Evolutionary conservation across 2,797 vertebrate genomes (phyloP).

Genomic region (Rhinella marina): DNA sequence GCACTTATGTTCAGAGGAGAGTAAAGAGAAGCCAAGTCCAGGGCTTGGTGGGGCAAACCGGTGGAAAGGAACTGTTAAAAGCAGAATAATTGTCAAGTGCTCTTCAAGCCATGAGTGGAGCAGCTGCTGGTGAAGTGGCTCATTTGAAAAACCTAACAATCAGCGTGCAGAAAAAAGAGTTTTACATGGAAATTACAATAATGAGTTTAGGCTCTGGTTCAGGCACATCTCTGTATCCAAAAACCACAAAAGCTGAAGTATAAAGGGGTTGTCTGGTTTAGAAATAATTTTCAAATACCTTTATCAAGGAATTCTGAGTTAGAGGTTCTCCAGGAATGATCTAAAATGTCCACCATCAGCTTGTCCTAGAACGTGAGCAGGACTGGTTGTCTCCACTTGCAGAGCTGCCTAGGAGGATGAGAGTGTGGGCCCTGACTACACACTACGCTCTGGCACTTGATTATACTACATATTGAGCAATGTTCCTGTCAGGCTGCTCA

Average conservation of each 20-base stretch:
- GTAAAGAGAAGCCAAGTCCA: background rate
- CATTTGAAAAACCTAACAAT: background rate
- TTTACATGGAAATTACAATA: conserved; percentile 7
- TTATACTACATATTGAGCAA: too few species aligned
- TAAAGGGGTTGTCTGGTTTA: background rate
- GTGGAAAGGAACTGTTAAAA: background rate
- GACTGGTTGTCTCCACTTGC: too few species aligned
- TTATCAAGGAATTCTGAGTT: background rate
- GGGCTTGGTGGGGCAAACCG: background rate
- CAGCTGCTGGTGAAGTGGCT: conserved; percentile 20
- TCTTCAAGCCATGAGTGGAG: conserved; percentile 1
- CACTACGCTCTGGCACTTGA: too few species aligned
- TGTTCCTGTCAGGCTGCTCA: too few species aligned
- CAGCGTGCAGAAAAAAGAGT: background rate
- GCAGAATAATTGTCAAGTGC: conserved; percentile 11
- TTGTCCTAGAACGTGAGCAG: too few species aligned
- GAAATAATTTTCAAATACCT: too few species aligned
- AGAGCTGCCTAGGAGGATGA: too few species aligned
- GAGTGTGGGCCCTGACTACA: too few species aligned
- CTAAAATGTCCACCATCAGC: too few species aligned
- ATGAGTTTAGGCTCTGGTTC: background rate
- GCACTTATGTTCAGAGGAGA: background rate
- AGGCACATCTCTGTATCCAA: background rate
- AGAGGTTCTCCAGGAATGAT: too few species aligned
- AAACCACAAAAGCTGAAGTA: background rate